phyloP scores from a whole-genome alignment of 2,113 vertebrate genomes.

The Neotragus moschatus region DNA sequence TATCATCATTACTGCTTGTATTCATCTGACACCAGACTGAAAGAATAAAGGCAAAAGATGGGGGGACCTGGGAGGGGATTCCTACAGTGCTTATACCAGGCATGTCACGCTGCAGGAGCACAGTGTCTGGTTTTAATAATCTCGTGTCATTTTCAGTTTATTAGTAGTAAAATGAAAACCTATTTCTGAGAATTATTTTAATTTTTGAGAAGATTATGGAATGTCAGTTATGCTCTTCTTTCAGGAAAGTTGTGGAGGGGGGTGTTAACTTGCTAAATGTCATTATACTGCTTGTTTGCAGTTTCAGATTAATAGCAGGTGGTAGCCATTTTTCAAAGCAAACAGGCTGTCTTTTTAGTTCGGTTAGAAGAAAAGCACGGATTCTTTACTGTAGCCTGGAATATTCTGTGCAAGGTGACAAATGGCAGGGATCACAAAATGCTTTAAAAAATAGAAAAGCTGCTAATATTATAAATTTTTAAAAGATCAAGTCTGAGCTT shows the following conservation, averaged over 20 bases:
- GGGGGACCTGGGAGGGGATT: neutral
- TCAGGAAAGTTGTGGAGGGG: constrained; percentile 10
- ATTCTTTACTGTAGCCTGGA: constrained; percentile 66
- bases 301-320: constrained; percentile 65
- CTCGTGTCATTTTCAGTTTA: neutral
- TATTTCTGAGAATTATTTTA: constrained; percentile 45
- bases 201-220: constrained; percentile 54
- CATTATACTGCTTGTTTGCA: constrained; percentile 53
- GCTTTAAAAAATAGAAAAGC: constrained; percentile 42
- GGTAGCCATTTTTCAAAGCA: constrained; percentile 64
- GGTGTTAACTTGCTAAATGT: constrained; percentile 66
- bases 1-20: neutral
- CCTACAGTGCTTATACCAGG: neutral
- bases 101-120: neutral
- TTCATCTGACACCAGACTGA: constrained; percentile 38
- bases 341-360: constrained; percentile 68
- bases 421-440: constrained; percentile 58
- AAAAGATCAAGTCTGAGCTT: constrained; percentile 22
- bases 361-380: constrained; percentile 52
- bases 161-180: constrained; percentile 46
- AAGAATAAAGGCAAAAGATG: constrained; percentile 3
- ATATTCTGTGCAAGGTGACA: constrained; percentile 62
- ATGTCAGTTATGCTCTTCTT: neutral
- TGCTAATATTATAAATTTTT: neutral
- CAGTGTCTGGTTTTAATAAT: constrained; percentile 60